Evolutionary conservation across 2,113 vertebrate genomes (phyloP), one percentile per base, ranked within the genome.

Genomic region (Vidua macroura): DNA sequence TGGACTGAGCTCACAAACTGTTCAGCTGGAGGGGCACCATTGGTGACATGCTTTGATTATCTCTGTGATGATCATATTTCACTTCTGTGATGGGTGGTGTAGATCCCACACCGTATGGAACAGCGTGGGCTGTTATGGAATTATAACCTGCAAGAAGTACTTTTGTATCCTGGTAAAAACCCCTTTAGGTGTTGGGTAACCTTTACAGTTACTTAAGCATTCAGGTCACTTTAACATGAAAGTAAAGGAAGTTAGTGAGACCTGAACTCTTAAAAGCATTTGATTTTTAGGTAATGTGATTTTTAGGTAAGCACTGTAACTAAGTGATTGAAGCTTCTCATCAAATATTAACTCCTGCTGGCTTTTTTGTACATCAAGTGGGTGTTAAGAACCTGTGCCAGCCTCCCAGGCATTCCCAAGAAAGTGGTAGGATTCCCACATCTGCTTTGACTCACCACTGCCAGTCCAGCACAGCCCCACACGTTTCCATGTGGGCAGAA

Each of bases 291-390:
- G 69, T 75, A 46, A 67, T 75, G 56, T 52, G 67, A 64, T 56
- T 79, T 93, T 88, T 89, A 77, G 91, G 74, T 84, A 67, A 78
- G 74, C 25, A 13, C 70, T 82, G 19, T 76, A 59, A 44, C 66
- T 64, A 68, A 73, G 53, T 72, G 35, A 86, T 68, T 92, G 70
- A 85, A 93, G 77, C 27, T 88, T 23, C 92, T 96, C 85, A 89
- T 96, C 56, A 88, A 93, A 69, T 62, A 90, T 73, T 78, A 88
- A 82, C 62, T 87, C 88, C 83, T 84, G 21, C 64, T 63, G 63
- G 69, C 41, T 88, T 91, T 88, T 81, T 64, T 85, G 10, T 88
- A 16, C 48, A 13, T 67, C 58, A 52, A 31, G 56, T 9, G 74
- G 28, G 59, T 86, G 31, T 91, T 95, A 52, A 35, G 39, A 78